Percentiles rank a stretch among this genome's conserved stretches.
phyloP scores from a whole-genome alignment of 2,888 invertebrate species.

The Ophioninae sp. region DNA sequence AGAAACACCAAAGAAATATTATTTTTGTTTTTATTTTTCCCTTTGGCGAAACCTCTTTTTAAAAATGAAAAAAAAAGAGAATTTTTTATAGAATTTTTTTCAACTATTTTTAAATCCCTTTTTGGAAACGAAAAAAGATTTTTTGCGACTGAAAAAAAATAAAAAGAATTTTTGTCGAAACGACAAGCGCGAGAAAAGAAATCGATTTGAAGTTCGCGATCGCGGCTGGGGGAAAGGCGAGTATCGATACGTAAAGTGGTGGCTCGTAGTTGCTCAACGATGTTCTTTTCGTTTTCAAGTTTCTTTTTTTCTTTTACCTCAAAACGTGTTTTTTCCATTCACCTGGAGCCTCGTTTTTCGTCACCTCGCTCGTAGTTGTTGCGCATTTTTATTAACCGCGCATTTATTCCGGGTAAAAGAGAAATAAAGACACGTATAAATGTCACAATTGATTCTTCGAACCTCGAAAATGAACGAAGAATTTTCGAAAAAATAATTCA shows the following conservation, averaged over 20 bases:
- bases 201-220: constrained; percentile 56
- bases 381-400: constrained; percentile 8
- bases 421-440: too few species aligned
- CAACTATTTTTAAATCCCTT: too few species aligned
- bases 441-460: too few species aligned
- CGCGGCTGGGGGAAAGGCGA: constrained; percentile 59
- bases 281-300: constrained; percentile 49
- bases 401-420: constrained; percentile 15
- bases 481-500: too few species aligned
- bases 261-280: constrained; percentile 49
- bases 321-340: constrained; percentile 45
- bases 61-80: too few species aligned
- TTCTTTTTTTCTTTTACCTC: constrained; percentile 23
- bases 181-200: constrained; percentile 46
- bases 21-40: too few species aligned
- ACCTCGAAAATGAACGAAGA: too few species aligned
- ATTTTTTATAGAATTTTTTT: too few species aligned
- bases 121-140: too few species aligned
- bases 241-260: constrained; percentile 59
- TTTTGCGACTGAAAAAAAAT: neutral
- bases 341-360: constrained; percentile 20
- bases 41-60: too few species aligned
- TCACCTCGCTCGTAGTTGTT: neutral
- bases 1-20: too few species aligned
- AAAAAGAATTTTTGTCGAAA: neutral